Evolutionary conservation across 2,888 invertebrate genomes (phyloP), one percentile per base, ranked within the genome.

Genomic region (Coecobrya sp.): DNA sequence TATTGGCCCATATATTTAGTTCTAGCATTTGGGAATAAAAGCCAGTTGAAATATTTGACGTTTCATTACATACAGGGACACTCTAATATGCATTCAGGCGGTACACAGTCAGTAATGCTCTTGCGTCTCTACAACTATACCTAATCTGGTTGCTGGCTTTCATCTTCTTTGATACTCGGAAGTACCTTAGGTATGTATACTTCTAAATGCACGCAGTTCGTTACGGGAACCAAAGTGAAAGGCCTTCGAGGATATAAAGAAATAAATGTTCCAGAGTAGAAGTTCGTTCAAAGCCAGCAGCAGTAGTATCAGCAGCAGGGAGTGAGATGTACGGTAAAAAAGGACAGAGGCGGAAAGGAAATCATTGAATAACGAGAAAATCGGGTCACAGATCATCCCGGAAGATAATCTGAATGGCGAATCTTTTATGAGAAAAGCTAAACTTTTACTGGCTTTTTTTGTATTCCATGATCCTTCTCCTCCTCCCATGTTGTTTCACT

Each of bases 381-480:
- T 92, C 89, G 79, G 92, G 92, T 92, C 89, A 89, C 85, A 86
- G 92, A 89, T 92, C 92, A 92, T 89, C 92, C 89, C 55, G 45
- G 62, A 84, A 81, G 92, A 89, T 89, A 89, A 92, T 92, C 89
- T 92, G 79, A 92, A 92, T 89, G 79, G 84, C 27, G 79, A 91
- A 92, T 92, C 92, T 92, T 49, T 87, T 82, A 84, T 82, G 68
- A 73, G 87, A 87, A 62, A 55, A 76, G 52, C 79, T 87, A 87
- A 59, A 76, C 79, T 87, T 79, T 87, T 87, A 55, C 82, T 68
- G 49, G 81, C 27, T 30, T 42, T 82, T 59, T 49, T 86, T 88
- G 76, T 65, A 62, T 70, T 88, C 49, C 90, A 85, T 59, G 36
- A 36, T 76, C 49, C 45, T 49, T n/a, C 52, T 79, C 52, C 52